Evolutionary conservation across 1,140 invertebrate species (phyloP).

Genomic region (Drosophila bocki): DNA sequence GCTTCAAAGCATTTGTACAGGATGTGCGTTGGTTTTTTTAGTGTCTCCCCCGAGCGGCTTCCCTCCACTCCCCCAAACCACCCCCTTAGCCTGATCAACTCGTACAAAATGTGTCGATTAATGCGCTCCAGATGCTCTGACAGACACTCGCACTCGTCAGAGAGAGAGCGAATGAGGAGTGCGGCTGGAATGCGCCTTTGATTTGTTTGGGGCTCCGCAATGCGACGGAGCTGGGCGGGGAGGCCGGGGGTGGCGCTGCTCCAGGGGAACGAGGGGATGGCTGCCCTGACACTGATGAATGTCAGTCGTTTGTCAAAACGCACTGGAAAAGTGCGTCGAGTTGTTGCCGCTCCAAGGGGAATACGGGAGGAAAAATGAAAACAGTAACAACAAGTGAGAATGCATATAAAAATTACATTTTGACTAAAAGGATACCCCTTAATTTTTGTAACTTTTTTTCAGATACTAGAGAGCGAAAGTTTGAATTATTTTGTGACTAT

Average conservation of each 20-base stretch:
- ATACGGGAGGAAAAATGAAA: slow-evolving; percentile 53
- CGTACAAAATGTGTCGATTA: slow-evolving; percentile 80
- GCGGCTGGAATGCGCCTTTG: slow-evolving; percentile 76
- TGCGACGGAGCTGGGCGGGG: slow-evolving; percentile 7
- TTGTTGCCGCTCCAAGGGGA: slow-evolving; percentile 35
- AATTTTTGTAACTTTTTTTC: no score
- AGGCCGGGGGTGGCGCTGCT: background rate
- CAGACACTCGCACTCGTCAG: slow-evolving; percentile 44
- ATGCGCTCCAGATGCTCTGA: slow-evolving; percentile 79
- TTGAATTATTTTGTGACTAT: no score
- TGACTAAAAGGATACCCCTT: background rate
- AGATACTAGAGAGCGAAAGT: background rate
- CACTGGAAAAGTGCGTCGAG: slow-evolving; percentile 72
- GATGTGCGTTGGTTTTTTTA: slow-evolving; percentile 66
- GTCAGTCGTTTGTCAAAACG: slow-evolving; percentile 83
- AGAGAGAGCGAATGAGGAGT: slow-evolving; percentile 27
- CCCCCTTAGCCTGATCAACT: slow-evolving; percentile 57
- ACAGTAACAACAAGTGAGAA: slow-evolving; percentile 54
- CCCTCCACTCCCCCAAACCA: background rate
- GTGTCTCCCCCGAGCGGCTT: slow-evolving; percentile 8
- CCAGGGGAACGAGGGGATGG: background rate
- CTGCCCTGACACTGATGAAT: slow-evolving; percentile 77
- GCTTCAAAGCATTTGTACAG: slow-evolving; percentile 74
- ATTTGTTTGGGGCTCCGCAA: slow-evolving; percentile 68
- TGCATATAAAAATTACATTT: no score